Evolutionary conservation across 2,888 invertebrate genomes (phyloP).

Genomic region (Nomada flava): DNA sequence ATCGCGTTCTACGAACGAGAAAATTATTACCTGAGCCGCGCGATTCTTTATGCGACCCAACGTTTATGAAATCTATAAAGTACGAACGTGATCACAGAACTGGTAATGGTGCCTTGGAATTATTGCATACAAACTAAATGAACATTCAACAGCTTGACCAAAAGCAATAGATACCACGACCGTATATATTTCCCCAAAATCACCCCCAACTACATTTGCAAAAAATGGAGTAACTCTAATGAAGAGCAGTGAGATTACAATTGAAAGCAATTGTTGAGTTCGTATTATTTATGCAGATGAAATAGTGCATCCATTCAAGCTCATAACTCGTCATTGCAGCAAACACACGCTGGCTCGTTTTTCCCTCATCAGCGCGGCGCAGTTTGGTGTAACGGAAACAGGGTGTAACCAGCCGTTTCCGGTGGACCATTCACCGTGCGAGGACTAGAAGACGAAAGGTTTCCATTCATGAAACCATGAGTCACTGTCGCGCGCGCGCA

Average conservation of each 20-base stretch:
- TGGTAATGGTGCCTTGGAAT: no score
- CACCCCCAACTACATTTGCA: no score
- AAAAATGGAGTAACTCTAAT: no score
- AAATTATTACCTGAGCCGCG: neutral
- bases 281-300: neutral
- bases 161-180: no score
- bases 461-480: conserved; percentile 81
- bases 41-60: neutral
- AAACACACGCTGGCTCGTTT: conserved; percentile 30
- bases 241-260: no score
- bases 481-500: conserved; percentile 68
- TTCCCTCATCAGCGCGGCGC: conserved; percentile 62
- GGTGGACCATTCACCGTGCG: conserved; percentile 80
- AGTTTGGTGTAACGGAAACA: conserved; percentile 79
- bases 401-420: conserved; percentile 82
- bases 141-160: no score
- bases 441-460: conserved; percentile 76
- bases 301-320: neutral
- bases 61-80: neutral
- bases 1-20: conserved; percentile 21
- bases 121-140: no score
- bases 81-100: no score
- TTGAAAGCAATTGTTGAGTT: neutral
- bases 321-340: neutral
- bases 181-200: no score